Conservation (phyloP, 2,797 vertebrate genomes). For the Lagorchestes hirsutus region DNA sequence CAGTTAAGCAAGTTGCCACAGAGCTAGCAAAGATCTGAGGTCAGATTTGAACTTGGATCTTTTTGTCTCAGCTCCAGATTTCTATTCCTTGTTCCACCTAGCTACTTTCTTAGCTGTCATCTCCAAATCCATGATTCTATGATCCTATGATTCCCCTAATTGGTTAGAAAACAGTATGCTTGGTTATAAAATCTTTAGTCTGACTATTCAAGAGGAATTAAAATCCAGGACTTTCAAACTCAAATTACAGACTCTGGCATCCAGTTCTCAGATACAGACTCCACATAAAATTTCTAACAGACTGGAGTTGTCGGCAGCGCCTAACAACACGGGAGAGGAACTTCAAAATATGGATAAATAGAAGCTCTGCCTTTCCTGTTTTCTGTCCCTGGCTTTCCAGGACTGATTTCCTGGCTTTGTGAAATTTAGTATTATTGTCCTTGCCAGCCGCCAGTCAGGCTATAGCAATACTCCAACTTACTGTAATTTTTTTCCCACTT, state of each 20-base stretch:
- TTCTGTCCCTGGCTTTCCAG: constrained; percentile 61
- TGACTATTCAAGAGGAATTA: constrained; percentile 16
- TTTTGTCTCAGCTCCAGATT: background rate
- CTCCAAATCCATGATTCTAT: background rate
- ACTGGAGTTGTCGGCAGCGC: background rate
- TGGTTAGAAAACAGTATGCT: background rate
- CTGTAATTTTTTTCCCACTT: background rate
- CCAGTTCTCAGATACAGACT: background rate
- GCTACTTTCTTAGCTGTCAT: background rate
- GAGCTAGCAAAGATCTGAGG: background rate
- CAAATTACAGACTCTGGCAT: background rate
- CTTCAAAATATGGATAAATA: constrained; percentile 63
- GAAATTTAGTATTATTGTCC: background rate
- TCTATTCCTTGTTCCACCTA: background rate
- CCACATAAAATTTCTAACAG: background rate
- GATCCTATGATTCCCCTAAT: background rate
- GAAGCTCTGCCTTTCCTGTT: constrained; percentile 73
- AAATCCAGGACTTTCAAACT: background rate
- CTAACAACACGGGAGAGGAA: constrained; percentile 60
- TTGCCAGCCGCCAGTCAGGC: constrained; percentile 1
- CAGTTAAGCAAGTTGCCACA: background rate
- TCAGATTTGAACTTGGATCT: background rate
- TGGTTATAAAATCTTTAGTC: constrained; percentile 25
- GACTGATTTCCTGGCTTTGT: constrained; percentile 41
- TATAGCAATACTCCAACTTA: constrained; percentile 42